Base-by-base conservation (phyloP, 2,888 invertebrate species). In the Protodeltote pygarga region DNA sequence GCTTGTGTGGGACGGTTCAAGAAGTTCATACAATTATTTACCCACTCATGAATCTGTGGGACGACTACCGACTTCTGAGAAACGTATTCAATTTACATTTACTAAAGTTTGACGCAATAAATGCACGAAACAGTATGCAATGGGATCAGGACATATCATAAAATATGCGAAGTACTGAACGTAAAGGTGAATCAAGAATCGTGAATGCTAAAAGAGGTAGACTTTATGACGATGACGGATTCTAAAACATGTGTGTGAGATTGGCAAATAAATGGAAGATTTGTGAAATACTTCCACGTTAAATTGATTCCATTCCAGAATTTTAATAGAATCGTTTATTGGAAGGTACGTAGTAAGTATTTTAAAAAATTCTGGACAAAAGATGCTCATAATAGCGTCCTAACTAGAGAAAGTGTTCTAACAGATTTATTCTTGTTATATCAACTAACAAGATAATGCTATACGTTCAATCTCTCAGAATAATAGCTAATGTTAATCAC, bases 1-100 rank as follows among this genome's bases (percentile, higher is more conserved):
- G 16, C 15, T 27, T 28, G 45, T 60, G 65, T 65, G 44, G 51
- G 47, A 64, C 29, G 41, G 28, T 55, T 47, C 39, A 32, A 32
- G 55, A 45, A 62, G 41, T 42, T 46, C 40, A 57, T 33, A 49
- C 32, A 37, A 40, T 61, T 38, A 60, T 54, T 58, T 54, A 54
- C 35, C 39, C 32, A 54, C 59, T 55, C 58, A 14, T 40, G 37
- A 41, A 19, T 28, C 14, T 20, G 48, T 58, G 38, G 54, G 53
- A 31, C 32, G 47, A 38, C 25, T 40, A 38, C 29, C 29, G 53
- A 41, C 29, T 47, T 21, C 34, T 20, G 29, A 34, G 34, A 57
- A 53, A 39, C 37, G 33, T 38, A 41, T 38, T 15, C 14, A 31
- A 41, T 27, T 49, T 20, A 23, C 20, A 33, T 52, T 57, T 33